Conservation (phyloP, 2,113 vertebrate genomes). For the Trichomycterus rosablanca region DNA sequence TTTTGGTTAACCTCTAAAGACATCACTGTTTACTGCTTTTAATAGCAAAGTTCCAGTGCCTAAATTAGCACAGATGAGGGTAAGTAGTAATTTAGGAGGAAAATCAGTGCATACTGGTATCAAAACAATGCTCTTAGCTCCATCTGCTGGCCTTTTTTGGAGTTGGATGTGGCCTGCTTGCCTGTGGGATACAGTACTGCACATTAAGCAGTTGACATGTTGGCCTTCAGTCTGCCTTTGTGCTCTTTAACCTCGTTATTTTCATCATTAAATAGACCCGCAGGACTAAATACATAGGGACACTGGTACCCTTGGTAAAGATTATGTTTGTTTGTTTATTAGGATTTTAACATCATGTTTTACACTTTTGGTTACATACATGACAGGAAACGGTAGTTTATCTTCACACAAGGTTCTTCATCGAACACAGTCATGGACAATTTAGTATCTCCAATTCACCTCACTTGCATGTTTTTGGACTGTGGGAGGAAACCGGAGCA, state of each 20-base stretch:
- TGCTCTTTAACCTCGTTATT: too few relatives aligned
- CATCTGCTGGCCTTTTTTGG: constrained; percentile 21
- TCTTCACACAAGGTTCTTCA: too few relatives aligned
- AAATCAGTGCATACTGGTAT: neutral
- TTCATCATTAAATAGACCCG: neutral
- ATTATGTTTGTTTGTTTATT: too few relatives aligned
- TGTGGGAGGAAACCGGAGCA: too few relatives aligned
- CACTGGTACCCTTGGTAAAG: too few relatives aligned
- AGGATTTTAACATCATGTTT: too few relatives aligned
- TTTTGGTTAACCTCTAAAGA: neutral
- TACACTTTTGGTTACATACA: too few relatives aligned
- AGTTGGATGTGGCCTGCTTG: constrained; percentile 1
- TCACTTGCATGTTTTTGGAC: too few relatives aligned
- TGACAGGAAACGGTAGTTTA: too few relatives aligned
- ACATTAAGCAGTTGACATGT: constrained; percentile 16
- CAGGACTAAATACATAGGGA: too few relatives aligned
- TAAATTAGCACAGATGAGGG: neutral
- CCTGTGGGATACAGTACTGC: neutral
- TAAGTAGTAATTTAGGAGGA: neutral
- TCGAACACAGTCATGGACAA: too few relatives aligned
- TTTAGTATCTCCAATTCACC: too few relatives aligned
- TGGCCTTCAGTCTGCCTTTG: constrained; percentile 4
- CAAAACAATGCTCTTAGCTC: constrained; percentile 15
- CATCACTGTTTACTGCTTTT: neutral
- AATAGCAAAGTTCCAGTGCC: neutral